Base-by-base conservation (phyloP, 1,140 invertebrate species). In the Colletes latitarsis region DNA sequence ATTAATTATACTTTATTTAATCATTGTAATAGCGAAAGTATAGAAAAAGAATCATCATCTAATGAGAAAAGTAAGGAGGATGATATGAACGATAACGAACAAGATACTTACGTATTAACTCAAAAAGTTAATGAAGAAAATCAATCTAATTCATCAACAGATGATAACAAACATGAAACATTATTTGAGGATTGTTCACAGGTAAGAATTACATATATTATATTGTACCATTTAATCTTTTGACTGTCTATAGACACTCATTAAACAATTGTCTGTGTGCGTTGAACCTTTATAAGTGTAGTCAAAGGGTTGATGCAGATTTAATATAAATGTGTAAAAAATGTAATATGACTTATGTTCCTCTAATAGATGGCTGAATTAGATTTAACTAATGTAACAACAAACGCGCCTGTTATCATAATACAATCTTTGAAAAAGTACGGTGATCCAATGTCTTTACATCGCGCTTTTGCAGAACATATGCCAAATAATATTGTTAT, bases 401-500 rank as follows among this genome's bases (percentile, higher is more conserved):
- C 90, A 86, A 89, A 49, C 88, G 93, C 94, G 43, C 96, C 96
- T 6, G 91, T 96, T 8, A 94, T 97, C 68, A 94, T 96, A 53
- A 95, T 98, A 88, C 96, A 96, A 90, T 96, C 96, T 12, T 96
- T 97, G 78, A 97, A 97, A 92, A 96, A 95, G 86, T 93, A 94
- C 17, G 95, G 95, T n/a, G 95, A 96, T 88, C 92, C 95, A 49
- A 95, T 96, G 88, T 95, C 95, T 1, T 89, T 98, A 57, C 95
- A 96, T 82, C 93, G 94, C 74, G 95, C 95, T 6, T 93, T 98
- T 63, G 93, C 95, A 57, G 94, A 95, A 41, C 87, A 97, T 6
- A 94, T 95, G 77, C 98, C 98, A 0, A 95, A 95, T 83, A 98
- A 97, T 92, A 95, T 99, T 1, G 95, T 99, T 75, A 95, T 99